phyloP scores from a whole-genome alignment of 2,113 vertebrate genomes.

The Trinectes maculatus region DNA sequence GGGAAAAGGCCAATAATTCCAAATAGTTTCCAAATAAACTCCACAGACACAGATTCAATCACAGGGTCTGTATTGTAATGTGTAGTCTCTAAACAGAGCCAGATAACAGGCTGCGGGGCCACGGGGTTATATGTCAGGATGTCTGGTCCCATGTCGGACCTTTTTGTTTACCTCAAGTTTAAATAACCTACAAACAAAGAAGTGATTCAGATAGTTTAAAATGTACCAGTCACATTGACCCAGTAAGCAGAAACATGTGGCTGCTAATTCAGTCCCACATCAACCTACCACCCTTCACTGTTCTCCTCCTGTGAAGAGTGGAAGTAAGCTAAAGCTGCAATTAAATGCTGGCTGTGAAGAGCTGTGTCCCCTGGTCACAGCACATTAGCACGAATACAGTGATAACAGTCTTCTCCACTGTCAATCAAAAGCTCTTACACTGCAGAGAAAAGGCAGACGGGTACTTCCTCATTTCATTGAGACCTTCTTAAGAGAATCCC shows the following conservation, averaged over 20 bases:
- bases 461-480: neutral
- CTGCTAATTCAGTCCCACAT: neutral
- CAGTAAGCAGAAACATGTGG: neutral
- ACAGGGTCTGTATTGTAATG: neutral
- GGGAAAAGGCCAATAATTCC: neutral
- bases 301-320: neutral
- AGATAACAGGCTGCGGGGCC: neutral
- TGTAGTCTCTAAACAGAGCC: neutral
- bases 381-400: neutral
- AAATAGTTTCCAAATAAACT: neutral
- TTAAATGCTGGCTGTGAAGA: neutral
- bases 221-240: no score
- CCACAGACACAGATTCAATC: neutral
- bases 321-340: neutral
- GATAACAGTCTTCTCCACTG: neutral
- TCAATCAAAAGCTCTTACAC: neutral
- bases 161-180: neutral
- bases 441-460: neutral
- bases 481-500: neutral
- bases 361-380: neutral
- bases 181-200: neutral
- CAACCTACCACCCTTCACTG: neutral
- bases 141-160: neutral
- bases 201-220: no score
- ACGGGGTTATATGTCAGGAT: neutral